Evolutionary conservation across 2,888 invertebrate species (phyloP).

Genomic region (Conomelus anceps): DNA sequence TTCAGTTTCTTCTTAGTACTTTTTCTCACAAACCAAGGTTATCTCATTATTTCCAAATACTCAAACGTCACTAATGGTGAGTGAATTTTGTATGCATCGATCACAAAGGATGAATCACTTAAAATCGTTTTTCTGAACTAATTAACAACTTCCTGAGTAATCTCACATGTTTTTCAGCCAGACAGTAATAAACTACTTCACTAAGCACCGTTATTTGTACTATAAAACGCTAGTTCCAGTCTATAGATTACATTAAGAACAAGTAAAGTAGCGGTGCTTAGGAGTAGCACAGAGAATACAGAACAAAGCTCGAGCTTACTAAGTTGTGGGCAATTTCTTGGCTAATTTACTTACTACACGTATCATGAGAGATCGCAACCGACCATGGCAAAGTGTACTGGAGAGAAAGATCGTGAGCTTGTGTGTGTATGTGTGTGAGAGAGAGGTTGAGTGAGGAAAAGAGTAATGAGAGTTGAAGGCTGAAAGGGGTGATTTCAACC

Average conservation of each 20-base stretch:
- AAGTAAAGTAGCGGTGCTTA: not conserved
- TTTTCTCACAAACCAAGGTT: too few species aligned
- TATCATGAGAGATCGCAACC: not conserved
- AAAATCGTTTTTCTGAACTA: not conserved
- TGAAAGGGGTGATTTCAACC: not conserved
- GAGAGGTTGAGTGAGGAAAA: not conserved
- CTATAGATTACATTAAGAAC: not conserved
- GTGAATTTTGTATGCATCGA: not conserved
- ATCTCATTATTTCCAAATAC: too few species aligned
- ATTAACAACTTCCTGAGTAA: not conserved
- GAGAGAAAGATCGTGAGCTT: not conserved
- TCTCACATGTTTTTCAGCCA: not conserved
- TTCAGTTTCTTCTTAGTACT: too few species aligned
- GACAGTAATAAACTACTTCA: not conserved
- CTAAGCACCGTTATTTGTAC: not conserved
- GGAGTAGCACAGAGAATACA: not conserved
- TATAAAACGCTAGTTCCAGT: not conserved
- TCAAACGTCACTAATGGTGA: too few species aligned
- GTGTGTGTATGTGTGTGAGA: not conserved
- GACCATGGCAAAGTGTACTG: not conserved
- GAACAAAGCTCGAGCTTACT: not conserved
- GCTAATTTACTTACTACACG: not conserved
- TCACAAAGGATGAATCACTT: not conserved
- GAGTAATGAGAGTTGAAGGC: not conserved
- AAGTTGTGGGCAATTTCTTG: not conserved